Evolutionary conservation across 2,113 vertebrate genomes (phyloP).

Genomic region (Solea senegalensis): DNA sequence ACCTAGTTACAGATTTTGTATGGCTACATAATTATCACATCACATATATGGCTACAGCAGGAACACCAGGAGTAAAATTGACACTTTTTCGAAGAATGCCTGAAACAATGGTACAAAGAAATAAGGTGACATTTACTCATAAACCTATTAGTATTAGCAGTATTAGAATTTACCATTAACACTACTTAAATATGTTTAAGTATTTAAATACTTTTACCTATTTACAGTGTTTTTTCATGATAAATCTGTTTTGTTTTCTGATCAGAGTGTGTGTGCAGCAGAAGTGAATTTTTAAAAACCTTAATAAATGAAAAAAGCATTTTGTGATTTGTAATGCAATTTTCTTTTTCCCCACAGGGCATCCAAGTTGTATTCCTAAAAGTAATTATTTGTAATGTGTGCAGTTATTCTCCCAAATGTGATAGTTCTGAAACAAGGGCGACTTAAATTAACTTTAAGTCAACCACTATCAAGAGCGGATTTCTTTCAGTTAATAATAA

Average conservation of each 20-base stretch:
- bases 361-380: conserved; percentile 31
- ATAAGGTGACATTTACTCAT: no score
- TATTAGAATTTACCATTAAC: no score
- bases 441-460: conserved; percentile 33
- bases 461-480: conserved; percentile 26
- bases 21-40: no score
- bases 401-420: conserved; percentile 12
- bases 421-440: conserved; percentile 19
- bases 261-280: conserved; percentile 7
- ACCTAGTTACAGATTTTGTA: no score
- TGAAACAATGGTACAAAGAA: no score
- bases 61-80: no score
- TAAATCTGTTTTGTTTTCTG: neutral
- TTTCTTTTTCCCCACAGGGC: neutral
- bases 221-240: neutral
- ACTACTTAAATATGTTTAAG: no score
- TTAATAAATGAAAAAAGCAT: conserved; percentile 4
- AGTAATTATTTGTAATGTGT: conserved; percentile 8
- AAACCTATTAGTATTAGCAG: no score
- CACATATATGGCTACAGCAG: no score
- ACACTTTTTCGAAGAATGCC: no score
- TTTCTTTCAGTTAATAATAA: conserved; percentile 39
- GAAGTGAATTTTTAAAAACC: conserved; percentile 9
- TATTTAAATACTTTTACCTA: neutral
- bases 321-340: neutral